These are phyloP conservation scores for Tetragonula carbonaria DNA, from an alignment of 2,888 invertebrate genomes.

Conservation along the genomic window DNA sequence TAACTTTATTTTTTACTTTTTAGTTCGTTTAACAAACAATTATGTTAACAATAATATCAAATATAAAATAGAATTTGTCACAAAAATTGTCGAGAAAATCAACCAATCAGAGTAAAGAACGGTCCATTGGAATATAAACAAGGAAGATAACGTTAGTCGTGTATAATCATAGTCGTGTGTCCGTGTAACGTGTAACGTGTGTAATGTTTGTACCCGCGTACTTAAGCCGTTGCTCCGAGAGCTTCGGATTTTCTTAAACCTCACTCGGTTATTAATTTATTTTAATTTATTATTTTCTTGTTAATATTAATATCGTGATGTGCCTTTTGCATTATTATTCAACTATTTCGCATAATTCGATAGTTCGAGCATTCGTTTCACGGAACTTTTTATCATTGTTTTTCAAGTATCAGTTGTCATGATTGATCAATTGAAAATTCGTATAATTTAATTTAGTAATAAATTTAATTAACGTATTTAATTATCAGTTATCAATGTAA, in stretches of 20 bases:
- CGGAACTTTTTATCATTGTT: constrained; percentile 27
- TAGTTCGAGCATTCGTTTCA: constrained; percentile 20
- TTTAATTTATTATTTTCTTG: constrained; percentile 24
- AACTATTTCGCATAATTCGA: constrained; percentile 32
- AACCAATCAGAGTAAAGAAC: constrained; percentile 43
- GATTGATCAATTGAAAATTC: constrained; percentile 29
- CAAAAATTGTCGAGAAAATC: neutral
- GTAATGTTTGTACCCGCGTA: constrained; percentile 62
- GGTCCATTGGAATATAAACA: constrained; percentile 9
- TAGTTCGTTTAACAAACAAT: neutral
- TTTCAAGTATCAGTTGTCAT: constrained; percentile 19
- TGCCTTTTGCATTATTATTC: constrained; percentile 46
- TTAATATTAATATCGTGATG: constrained; percentile 58
- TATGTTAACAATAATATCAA: neutral
- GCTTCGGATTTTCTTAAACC: constrained; percentile 70
- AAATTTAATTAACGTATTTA: constrained; percentile 30
- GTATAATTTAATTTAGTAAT: constrained; percentile 5
- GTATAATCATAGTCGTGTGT: constrained; percentile 40
- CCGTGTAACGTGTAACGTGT: constrained; percentile 34
- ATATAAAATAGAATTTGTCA: neutral
- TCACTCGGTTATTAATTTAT: constrained; percentile 49
- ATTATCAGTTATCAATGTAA: constrained; percentile 26
- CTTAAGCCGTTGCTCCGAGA: constrained; percentile 27
- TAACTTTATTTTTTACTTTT: neutral
- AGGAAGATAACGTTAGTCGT: constrained; percentile 9